Percentiles rank a stretch among this genome's conserved stretches.
Evolutionary conservation across 2,888 invertebrate genomes (phyloP).

Genomic region (Drosophila koepferae): DNA sequence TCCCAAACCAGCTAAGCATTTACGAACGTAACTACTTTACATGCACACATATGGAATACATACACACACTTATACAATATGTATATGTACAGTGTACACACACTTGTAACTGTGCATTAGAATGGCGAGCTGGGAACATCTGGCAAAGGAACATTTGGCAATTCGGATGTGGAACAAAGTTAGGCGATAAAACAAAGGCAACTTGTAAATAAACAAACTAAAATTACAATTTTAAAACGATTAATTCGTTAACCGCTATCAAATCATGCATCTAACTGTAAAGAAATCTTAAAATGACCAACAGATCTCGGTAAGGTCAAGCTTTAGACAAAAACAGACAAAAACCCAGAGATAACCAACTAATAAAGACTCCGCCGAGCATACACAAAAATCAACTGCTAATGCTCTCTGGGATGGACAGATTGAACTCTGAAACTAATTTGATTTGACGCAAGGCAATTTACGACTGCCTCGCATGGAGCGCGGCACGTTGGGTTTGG

Average conservation of each 20-base stretch:
- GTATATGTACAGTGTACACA: no score
- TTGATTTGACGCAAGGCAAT: slow-evolving; percentile 70
- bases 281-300: slow-evolving; percentile 37
- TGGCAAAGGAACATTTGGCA: slow-evolving; percentile 7
- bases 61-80: not conserved
- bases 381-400: slow-evolving; percentile 32
- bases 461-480: slow-evolving; percentile 41
- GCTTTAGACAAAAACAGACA: slow-evolving; percentile 1
- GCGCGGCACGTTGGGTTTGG: slow-evolving; percentile 3
- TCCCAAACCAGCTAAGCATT: slow-evolving; percentile 21
- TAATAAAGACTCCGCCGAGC: slow-evolving; percentile 36
- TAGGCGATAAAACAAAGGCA: not conserved
- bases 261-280: slow-evolving; percentile 48
- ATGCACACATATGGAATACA: not conserved
- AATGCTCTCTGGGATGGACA: slow-evolving; percentile 25
- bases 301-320: slow-evolving; percentile 17
- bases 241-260: slow-evolving; percentile 35
- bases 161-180: not conserved
- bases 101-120: not conserved
- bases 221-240: slow-evolving; percentile 9
- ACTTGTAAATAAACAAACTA: slow-evolving; percentile 1
- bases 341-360: slow-evolving; percentile 42
- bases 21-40: not conserved
- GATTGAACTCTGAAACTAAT: slow-evolving; percentile 54
- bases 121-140: slow-evolving; percentile 1